Evolutionary conservation across 1,140 invertebrate genomes (phyloP).

Genomic region (Lepidurus couesii): DNA sequence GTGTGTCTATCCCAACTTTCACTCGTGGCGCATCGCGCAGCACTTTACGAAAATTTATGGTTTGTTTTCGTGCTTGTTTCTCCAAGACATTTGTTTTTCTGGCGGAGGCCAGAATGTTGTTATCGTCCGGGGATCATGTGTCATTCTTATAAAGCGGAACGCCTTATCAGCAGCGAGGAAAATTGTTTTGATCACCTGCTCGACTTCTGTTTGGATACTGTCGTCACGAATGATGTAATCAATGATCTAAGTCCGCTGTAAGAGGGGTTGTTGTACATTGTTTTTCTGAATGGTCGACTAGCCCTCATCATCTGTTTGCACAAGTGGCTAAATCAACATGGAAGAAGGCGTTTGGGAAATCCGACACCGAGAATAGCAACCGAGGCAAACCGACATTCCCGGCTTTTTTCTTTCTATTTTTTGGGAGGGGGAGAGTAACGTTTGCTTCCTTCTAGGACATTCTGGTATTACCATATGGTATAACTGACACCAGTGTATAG

Average conservation of each 20-base stretch:
- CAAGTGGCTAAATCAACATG: slow-evolving; percentile 9
- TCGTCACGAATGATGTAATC: slow-evolving; percentile 5
- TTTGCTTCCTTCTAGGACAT: too few species aligned
- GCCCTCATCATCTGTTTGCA: not conserved
- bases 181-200: not conserved
- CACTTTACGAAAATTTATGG: not conserved
- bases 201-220: not conserved
- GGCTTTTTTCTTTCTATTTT: not conserved
- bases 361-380: not conserved
- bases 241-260: not conserved
- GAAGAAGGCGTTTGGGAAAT: not conserved
- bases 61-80: not conserved
- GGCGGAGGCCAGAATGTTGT: not conserved
- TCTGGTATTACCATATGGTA: too few species aligned
- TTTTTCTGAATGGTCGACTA: not conserved
- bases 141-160: not conserved
- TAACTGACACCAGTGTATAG: too few species aligned
- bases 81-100: not conserved
- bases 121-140: not conserved
- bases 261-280: not conserved
- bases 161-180: not conserved
- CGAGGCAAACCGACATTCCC: not conserved
- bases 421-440: not conserved
- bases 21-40: not conserved
- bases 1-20: not conserved